Percentiles rank a stretch among this genome's conserved stretches.
Evolutionary conservation across 2,888 invertebrate species (phyloP).

Genomic region (Machimus atricapillus): DNA sequence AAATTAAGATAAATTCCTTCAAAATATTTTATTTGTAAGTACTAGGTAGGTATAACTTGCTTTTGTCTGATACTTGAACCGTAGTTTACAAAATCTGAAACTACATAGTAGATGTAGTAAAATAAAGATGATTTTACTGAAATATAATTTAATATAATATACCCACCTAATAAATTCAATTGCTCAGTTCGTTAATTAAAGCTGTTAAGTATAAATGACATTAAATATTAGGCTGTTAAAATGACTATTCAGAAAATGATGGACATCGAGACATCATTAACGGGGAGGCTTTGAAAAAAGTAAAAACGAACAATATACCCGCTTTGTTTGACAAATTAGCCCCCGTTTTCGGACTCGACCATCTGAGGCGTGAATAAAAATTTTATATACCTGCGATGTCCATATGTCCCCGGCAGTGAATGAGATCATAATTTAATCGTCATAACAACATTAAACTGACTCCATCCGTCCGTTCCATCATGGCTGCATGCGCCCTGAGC

Average conservation of each 20-base stretch:
- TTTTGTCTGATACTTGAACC: too few relatives aligned
- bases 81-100: too few relatives aligned
- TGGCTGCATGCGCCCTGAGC: slow-evolving; percentile 22
- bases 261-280: neutral
- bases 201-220: neutral
- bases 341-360: neutral
- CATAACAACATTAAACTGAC: slow-evolving; percentile 41
- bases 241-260: neutral
- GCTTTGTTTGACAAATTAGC: neutral
- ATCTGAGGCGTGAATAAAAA: slow-evolving; percentile 23
- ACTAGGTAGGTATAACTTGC: too few relatives aligned
- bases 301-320: neutral
- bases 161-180: too few relatives aligned
- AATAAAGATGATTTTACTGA: too few relatives aligned
- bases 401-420: slow-evolving; percentile 1
- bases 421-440: slow-evolving; percentile 39
- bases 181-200: too few relatives aligned
- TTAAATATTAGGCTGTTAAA: neutral
- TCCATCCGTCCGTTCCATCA: slow-evolving; percentile 24
- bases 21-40: too few relatives aligned
- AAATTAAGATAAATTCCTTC: too few relatives aligned
- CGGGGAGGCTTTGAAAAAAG: neutral
- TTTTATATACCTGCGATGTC: neutral
- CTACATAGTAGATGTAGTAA: too few relatives aligned
- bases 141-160: too few relatives aligned